Conservation (phyloP, 2,888 invertebrate genomes). For the Chaetogeoica ovagalla region DNA sequence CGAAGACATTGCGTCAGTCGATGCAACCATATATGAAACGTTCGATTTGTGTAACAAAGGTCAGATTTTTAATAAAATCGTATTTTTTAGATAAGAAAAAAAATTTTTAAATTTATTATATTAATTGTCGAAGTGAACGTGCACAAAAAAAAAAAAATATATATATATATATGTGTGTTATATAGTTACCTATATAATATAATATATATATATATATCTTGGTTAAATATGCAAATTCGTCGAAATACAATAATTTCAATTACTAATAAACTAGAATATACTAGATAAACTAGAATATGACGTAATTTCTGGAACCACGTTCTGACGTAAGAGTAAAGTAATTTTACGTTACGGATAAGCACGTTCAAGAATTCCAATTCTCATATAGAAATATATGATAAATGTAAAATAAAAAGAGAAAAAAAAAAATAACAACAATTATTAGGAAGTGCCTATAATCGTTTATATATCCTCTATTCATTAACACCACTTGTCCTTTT, state of each 20-base stretch:
- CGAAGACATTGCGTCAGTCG: slow-evolving; percentile 35
- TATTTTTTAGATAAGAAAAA: slow-evolving; percentile 7
- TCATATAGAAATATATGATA: no score
- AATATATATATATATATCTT: not conserved
- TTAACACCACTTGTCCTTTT: no score
- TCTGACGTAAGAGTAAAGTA: no score
- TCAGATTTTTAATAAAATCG: slow-evolving; percentile 28
- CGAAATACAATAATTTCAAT: not conserved
- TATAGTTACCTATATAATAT: no score
- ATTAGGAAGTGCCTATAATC: no score
- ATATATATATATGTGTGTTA: not conserved
- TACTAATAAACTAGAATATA: not conserved
- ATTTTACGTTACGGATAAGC: no score
- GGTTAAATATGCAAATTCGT: not conserved
- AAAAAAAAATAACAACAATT: not conserved
- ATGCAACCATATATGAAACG: not conserved
- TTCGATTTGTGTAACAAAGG: slow-evolving; percentile 25
- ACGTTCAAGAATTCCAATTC: no score
- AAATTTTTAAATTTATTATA: no score
- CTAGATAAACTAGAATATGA: no score
- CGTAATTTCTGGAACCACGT: no score
- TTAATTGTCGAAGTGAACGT: not conserved
- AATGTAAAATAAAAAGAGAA: not conserved
- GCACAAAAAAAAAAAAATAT: not conserved
- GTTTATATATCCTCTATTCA: no score